A percentile compares a stretch with the other conserved stretches of the same genome.
phyloP scores from a whole-genome alignment of 2,888 invertebrate species.

The Pseudeuparius sepicola region DNA sequence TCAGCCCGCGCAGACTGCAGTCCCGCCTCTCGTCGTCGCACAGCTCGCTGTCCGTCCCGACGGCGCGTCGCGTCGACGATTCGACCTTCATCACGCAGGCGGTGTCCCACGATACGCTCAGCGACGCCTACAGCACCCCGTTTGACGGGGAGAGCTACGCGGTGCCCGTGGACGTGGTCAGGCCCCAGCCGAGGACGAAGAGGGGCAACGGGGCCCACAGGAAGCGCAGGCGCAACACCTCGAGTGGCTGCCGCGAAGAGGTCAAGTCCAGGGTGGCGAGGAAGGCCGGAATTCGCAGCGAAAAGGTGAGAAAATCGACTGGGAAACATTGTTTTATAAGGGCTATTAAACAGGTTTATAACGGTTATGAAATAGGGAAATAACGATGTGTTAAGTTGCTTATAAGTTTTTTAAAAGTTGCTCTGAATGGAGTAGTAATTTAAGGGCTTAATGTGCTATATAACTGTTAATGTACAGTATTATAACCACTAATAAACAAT shows the following conservation, averaged over 20 bases:
- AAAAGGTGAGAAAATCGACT: no score
- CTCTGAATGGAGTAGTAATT: no score
- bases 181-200: constrained; percentile 45
- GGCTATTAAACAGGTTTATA: no score
- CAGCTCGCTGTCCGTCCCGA: constrained; percentile 63
- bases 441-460: no score
- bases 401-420: no score
- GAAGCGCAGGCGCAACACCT: constrained; percentile 33
- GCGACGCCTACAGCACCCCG: constrained; percentile 78
- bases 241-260: constrained; percentile 40
- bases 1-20: constrained; percentile 44
- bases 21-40: constrained; percentile 76
- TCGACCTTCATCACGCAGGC: constrained; percentile 83
- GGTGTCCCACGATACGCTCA: constrained; percentile 75
- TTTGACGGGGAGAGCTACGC: constrained; percentile 83
- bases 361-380: no score
- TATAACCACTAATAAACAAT: no score
- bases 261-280: no score
- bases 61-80: constrained; percentile 68
- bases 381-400: no score
- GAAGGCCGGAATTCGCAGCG: no score
- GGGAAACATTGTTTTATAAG: no score
- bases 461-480: no score
- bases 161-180: constrained; percentile 72
- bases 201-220: constrained; percentile 24